Base-by-base conservation (phyloP, 2,888 invertebrate genomes). In the Scaptomyza tumidula region DNA sequence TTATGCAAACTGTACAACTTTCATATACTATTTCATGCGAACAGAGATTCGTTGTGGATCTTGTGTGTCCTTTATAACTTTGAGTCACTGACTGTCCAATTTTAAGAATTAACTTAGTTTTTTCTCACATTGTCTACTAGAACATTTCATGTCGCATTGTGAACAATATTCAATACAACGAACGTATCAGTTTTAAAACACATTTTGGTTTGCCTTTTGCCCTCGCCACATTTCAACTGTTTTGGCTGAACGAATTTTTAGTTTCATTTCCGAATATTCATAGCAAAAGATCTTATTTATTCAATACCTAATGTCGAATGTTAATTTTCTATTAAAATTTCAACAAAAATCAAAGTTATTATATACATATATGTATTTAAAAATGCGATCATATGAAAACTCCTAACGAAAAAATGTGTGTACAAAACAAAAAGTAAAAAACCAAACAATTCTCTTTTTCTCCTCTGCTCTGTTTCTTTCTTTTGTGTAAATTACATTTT, bases 381-480 rank as follows among this genome's bases (percentile, higher is more conserved):
- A 65, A 35, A 54, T 33, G 53, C 53, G 64, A 66, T 44, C 56
- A 64, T 71, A 58, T 49, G 31, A 56, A 77, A 83, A 78, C 69
- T 77, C 49, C 63, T 65, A 65, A 70, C 65, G 45, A 64, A 73
- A 78, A 78, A 88, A 88, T 84, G 77, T 81, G 79, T 87, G 88
- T 84, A 88, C 84, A 86, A 88, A 88, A 75, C 70, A 62, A 86
- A 78, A 66, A 86, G 86, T 88, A 86, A 87, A 87, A 88, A 88
- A 75, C 67, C 71, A 83, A 85, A 80, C 81, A 82, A 86, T 80
- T 82, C 86, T 84, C 77, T 81, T 85, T 79, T 85, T 86, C 88
- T 83, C 81, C 81, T 81, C 87, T 88, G 79, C 79, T 88, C 83
- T 86, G 79, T 88, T 80, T 88, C 78, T 88, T 84, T 88, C 82